A percentile compares a stretch with the other conserved stretches of the same genome.
Conservation (phyloP, 2,113 vertebrate genomes). For the Rhizomys pruinosus region DNA sequence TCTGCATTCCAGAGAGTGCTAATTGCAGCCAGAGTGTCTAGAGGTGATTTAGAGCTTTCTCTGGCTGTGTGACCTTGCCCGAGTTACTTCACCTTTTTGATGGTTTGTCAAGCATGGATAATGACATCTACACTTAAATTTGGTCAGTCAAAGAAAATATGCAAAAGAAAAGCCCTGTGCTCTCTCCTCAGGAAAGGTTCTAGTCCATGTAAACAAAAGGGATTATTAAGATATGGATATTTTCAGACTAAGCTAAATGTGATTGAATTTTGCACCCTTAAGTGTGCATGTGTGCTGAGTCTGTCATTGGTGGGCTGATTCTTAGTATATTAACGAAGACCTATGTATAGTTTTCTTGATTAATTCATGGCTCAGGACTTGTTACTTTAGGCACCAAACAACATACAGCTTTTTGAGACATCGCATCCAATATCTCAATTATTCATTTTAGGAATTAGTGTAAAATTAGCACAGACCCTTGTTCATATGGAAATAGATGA, state of each 20-base stretch:
- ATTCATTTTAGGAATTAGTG: constrained; percentile 86
- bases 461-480: constrained; percentile 84
- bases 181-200: constrained; percentile 49
- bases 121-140: constrained; percentile 65
- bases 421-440: constrained; percentile 85
- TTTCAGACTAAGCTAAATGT: constrained; percentile 72
- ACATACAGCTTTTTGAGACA: constrained; percentile 81
- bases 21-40: constrained; percentile 13
- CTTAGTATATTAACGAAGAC: constrained; percentile 83
- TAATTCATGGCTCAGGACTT: constrained; percentile 81
- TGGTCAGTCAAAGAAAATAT: constrained; percentile 70
- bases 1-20: constrained; percentile 8
- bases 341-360: constrained; percentile 85
- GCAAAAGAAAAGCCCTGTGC: constrained; percentile 48
- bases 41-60: constrained; percentile 36
- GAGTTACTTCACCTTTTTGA: constrained; percentile 59
- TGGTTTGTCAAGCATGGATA: constrained; percentile 59
- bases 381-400: constrained; percentile 83
- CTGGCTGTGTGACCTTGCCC: constrained; percentile 47
- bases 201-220: constrained; percentile 58
- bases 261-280: constrained; percentile 71
- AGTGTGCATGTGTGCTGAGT: constrained; percentile 80
- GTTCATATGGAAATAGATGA: constrained; percentile 82
- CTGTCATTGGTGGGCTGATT: constrained; percentile 81
- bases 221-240: constrained; percentile 77